phyloP scores from a whole-genome alignment of 1,140 invertebrate species.

The Drusus annulatus region DNA sequence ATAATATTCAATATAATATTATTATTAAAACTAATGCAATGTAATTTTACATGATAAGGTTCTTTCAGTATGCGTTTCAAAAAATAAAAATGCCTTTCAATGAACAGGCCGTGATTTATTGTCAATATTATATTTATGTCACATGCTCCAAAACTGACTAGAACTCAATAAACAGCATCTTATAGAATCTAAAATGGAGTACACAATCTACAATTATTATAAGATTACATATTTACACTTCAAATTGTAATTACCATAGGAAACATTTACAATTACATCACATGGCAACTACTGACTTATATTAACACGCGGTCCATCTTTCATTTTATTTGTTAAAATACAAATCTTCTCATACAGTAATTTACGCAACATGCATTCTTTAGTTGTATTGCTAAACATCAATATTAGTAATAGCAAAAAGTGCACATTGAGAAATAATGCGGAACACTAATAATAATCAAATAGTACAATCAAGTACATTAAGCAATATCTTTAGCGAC shows the following conservation, averaged over 20 bases:
- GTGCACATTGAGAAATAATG: too few relatives aligned
- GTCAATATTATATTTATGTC: slow-evolving; percentile 51
- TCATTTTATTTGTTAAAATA: neutral
- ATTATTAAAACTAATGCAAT: slow-evolving; percentile 15
- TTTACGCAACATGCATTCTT: too few relatives aligned
- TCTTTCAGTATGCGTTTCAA: slow-evolving; percentile 40
- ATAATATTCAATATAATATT: slow-evolving; percentile 4
- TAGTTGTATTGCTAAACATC: too few relatives aligned
- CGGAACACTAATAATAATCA: too few relatives aligned
- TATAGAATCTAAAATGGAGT: slow-evolving; percentile 37
- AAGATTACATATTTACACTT: slow-evolving; percentile 39
- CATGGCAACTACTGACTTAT: slow-evolving; percentile 28
- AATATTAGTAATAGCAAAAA: too few relatives aligned
- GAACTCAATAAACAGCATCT: slow-evolving; percentile 45
- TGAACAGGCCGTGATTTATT: slow-evolving; percentile 49
- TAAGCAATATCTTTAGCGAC: too few relatives aligned
- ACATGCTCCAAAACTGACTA: slow-evolving; percentile 51
- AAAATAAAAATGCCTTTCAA: slow-evolving; percentile 44
- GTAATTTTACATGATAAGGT: slow-evolving; percentile 19
- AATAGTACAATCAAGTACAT: too few relatives aligned
- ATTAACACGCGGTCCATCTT: slow-evolving; percentile 14
- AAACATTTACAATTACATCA: slow-evolving; percentile 33
- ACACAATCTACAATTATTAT: slow-evolving; percentile 20
- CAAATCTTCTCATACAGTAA: too few relatives aligned
- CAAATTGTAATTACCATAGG: slow-evolving; percentile 11